phyloP scores from a whole-genome alignment of 2,113 vertebrate genomes.

The Bubo scandiacus region DNA sequence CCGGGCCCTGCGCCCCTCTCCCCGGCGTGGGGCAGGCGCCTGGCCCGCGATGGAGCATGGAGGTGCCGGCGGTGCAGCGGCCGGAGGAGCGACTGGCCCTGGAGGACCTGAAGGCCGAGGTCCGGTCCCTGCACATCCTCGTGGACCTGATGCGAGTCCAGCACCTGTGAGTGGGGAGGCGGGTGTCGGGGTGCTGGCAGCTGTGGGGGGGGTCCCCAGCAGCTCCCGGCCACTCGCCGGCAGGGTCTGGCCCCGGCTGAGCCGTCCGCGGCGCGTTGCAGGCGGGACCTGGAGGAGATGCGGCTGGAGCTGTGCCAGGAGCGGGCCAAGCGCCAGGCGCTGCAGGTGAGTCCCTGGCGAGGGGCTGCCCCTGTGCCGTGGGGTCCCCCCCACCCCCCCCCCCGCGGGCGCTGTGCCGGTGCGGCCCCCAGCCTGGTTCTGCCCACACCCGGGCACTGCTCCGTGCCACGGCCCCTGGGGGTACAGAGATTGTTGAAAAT shows the following conservation, averaged over 20 bases:
- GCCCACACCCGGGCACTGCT: too few relatives aligned
- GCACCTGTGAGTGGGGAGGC: conserved; percentile 37
- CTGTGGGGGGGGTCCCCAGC: background rate
- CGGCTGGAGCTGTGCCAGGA: conserved; percentile 39
- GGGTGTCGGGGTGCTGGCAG: rapidly evolving
- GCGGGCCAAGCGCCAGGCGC: background rate
- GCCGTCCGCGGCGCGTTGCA: rapidly evolving
- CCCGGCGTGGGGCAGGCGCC: rapidly evolving
- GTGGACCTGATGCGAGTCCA: conserved; percentile 55
- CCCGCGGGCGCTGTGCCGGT: too few relatives aligned
- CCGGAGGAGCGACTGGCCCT: background rate
- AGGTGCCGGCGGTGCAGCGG: rapidly evolving
- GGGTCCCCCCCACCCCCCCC: background rate
- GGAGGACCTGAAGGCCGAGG: conserved; percentile 39
- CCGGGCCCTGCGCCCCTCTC: background rate
- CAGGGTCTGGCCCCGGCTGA: background rate
- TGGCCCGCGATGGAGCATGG: rapidly evolving
- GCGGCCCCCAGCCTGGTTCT: rapidly evolving
- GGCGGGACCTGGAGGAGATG: conserved; percentile 58
- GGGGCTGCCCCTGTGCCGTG: rapidly evolving
- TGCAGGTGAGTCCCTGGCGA: conserved; percentile 9
- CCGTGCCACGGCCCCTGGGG: rapidly evolving
- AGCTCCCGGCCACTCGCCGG: rapidly evolving
- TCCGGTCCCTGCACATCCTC: conserved; percentile 49
- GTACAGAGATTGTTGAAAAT: background rate